phyloP scores from a whole-genome alignment of 64 coral and sea anemone genomes.

The Dendronephthya gigantea region DNA sequence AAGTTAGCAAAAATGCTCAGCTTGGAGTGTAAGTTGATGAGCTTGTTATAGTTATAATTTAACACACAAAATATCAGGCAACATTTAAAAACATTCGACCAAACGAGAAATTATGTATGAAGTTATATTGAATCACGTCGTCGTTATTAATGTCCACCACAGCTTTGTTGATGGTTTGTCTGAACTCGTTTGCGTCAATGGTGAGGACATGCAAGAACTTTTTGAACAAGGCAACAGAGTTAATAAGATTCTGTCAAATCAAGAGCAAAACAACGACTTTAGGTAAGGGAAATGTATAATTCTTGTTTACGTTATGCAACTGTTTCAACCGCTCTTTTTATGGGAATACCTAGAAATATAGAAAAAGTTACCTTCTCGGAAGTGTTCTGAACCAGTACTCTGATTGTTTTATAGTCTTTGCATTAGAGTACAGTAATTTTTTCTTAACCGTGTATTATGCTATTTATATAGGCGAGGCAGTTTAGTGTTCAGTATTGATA shows the following conservation, averaged over 20 bases:
- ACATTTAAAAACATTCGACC: too few species aligned
- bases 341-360: too few species aligned
- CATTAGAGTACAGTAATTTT: too few species aligned
- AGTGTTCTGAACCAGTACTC: too few species aligned
- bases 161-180: conserved; percentile 90
- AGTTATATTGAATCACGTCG: too few species aligned
- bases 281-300: not conserved
- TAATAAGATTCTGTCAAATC: conserved; percentile 62
- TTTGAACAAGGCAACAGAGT: conserved; percentile 98
- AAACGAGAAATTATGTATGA: too few species aligned
- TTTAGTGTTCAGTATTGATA: not conserved
- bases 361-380: too few species aligned
- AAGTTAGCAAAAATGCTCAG: conserved; percentile 83
- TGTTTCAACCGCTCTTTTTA: too few species aligned
- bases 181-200: conserved; percentile 75
- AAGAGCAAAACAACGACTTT: not conserved
- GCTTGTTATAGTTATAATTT: not conserved
- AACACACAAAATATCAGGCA: not conserved
- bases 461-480: not conserved
- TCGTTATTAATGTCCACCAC: not conserved
- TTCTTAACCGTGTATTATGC: too few species aligned
- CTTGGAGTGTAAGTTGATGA: conserved; percentile 69
- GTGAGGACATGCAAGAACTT: conserved; percentile 65
- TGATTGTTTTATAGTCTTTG: too few species aligned
- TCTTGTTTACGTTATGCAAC: not conserved